Conservation (phyloP, 2,888 invertebrate species). For the Lagria hirta region DNA sequence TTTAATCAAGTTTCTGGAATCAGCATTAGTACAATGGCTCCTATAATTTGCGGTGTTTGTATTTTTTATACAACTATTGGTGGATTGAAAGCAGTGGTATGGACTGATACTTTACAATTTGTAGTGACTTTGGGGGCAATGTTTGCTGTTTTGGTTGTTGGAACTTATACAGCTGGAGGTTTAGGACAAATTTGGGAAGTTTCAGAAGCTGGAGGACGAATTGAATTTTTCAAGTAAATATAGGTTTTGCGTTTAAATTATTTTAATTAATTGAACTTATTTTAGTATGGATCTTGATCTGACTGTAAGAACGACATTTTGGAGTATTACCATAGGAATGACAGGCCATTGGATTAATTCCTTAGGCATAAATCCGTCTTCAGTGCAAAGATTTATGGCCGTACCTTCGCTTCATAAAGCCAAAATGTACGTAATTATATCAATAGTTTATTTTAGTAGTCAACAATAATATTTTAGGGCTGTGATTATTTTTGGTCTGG, state of each 20-base stretch:
- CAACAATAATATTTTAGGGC: constrained; percentile 19
- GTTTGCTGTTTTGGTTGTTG: constrained; percentile 56
- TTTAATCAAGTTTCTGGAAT: constrained; percentile 70
- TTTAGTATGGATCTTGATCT: constrained; percentile 62
- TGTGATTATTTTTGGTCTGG: constrained; percentile 23
- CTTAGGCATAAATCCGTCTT: constrained; percentile 8
- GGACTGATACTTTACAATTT: constrained; percentile 60
- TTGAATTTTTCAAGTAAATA: constrained; percentile 62
- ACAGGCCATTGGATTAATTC: constrained; percentile 52
- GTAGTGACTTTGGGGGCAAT: constrained; percentile 57
- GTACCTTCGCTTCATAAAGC: constrained; percentile 49
- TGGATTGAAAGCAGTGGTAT: constrained; percentile 66
- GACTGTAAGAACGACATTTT: constrained; percentile 63
- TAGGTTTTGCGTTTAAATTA: no score
- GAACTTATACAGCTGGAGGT: constrained; percentile 40
- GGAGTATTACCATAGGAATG: constrained; percentile 61
- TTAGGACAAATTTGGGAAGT: constrained; percentile 60
- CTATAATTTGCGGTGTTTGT: constrained; percentile 69
- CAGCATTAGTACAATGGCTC: constrained; percentile 63
- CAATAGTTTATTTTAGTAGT: constrained; percentile 1
- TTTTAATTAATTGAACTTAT: constrained; percentile 32
- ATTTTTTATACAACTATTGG: constrained; percentile 72
- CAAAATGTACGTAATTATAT: constrained; percentile 42
- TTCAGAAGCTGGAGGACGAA: constrained; percentile 58
- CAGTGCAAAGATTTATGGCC: constrained; percentile 41